These are phyloP conservation scores for Ceratotherium simum DNA, from an alignment of 2,113 vertebrate genomes.

Conservation along the genomic window DNA sequence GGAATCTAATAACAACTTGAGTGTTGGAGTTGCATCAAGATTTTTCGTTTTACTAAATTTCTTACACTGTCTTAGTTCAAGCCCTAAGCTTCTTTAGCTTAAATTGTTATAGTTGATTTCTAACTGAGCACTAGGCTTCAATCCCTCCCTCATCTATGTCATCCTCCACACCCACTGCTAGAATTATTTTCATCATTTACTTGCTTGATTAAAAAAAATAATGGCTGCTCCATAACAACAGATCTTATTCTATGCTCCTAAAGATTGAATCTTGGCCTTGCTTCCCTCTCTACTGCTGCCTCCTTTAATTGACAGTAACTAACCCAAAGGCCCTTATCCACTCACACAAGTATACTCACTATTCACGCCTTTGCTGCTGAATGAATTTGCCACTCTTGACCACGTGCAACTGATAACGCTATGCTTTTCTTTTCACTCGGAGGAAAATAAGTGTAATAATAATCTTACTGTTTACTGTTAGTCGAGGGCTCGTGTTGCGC, in stretches of 20 bases:
- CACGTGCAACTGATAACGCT: not conserved
- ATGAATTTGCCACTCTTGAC: not conserved
- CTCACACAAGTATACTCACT: not conserved
- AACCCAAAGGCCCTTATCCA: not conserved
- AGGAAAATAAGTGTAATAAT: not conserved
- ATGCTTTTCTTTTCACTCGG: not conserved
- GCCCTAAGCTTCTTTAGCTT: not conserved
- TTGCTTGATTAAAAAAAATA: constrained; percentile 1
- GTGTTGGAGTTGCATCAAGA: not conserved
- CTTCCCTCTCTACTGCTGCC: not conserved
- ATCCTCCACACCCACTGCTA: not conserved
- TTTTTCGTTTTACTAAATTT: not conserved
- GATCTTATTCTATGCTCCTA: not conserved
- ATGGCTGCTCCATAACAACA: not conserved
- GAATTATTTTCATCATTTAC: constrained; percentile 27
- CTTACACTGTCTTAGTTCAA: not conserved
- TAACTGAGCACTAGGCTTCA: not conserved
- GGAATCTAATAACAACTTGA: not conserved
- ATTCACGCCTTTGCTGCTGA: not conserved
- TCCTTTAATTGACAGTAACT: not conserved
- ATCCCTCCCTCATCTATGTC: not conserved
- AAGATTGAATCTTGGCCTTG: not conserved
- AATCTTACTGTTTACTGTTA: not conserved
- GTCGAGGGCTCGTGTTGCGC: not conserved
- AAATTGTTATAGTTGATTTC: not conserved